These are phyloP conservation scores for Machaerirhynchus nigripectus DNA, from an alignment of 2,113 vertebrate genomes.

Conservation along the genomic window DNA sequence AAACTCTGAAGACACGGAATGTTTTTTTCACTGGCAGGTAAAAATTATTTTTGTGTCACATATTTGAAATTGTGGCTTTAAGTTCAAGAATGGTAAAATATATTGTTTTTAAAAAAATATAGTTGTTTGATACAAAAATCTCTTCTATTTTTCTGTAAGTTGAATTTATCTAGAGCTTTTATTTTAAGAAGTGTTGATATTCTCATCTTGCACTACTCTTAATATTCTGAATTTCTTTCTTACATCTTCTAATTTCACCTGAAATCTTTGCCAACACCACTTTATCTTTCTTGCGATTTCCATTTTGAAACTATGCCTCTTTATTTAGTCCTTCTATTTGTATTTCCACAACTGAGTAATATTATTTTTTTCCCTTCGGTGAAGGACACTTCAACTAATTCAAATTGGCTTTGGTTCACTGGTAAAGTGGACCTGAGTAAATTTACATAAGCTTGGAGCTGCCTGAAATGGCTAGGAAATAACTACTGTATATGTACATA, in stretches of 20 bases:
- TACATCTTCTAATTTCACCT: background rate
- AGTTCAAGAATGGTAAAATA: background rate
- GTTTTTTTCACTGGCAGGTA: background rate
- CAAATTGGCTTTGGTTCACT: background rate
- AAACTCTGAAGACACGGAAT: background rate
- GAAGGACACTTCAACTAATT: background rate
- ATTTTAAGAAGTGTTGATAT: background rate
- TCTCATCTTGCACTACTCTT: background rate
- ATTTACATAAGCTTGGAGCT: background rate
- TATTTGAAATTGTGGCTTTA: background rate
- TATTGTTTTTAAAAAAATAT: background rate
- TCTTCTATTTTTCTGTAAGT: background rate
- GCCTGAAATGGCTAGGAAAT: background rate
- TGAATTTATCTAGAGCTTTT: background rate
- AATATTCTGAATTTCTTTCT: background rate
- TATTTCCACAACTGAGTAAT: background rate
- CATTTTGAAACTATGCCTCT: background rate
- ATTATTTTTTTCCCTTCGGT: background rate
- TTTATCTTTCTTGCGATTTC: background rate
- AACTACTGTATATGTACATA: background rate
- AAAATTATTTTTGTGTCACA: background rate
- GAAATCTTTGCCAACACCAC: background rate
- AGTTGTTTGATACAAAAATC: background rate
- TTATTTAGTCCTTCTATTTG: background rate
- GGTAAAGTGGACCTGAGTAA: background rate